Conservation (phyloP, 2,113 vertebrate species). For the Rhynchomys soricoides region DNA sequence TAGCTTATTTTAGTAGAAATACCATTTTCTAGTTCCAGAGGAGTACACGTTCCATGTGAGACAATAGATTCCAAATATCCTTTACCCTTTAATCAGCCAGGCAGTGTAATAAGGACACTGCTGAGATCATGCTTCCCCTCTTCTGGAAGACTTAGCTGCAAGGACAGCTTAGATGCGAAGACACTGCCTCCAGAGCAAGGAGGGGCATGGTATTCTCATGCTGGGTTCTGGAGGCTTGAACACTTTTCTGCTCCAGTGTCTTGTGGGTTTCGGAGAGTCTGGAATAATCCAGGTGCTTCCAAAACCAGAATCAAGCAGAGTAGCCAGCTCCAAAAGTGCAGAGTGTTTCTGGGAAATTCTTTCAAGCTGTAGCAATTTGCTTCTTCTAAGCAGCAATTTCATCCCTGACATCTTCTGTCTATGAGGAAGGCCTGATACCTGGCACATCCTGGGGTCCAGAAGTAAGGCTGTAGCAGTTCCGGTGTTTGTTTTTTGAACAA, state of each 20-base stretch:
- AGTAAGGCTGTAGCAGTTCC: neutral
- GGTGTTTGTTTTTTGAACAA: neutral
- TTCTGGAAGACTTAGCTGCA: neutral
- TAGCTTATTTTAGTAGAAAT: slow-evolving; percentile 11
- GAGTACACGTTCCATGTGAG: neutral
- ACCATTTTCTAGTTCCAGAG: neutral
- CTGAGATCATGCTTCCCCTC: neutral
- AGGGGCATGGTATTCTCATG: neutral
- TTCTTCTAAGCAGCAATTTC: neutral
- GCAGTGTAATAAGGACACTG: neutral
- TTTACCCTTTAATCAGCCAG: neutral
- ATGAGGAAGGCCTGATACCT: neutral
- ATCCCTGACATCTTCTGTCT: no score
- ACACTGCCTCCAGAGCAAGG: neutral
- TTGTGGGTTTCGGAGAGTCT: neutral
- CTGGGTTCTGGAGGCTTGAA: neutral
- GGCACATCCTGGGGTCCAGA: neutral
- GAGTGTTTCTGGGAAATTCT: neutral
- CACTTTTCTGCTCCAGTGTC: neutral
- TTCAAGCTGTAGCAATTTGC: neutral
- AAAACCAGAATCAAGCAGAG: neutral
- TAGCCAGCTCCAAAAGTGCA: neutral
- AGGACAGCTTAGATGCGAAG: neutral
- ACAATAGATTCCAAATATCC: neutral
- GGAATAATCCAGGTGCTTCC: slow-evolving; percentile 12